Percentiles rank a stretch among this genome's conserved stretches.
Evolutionary conservation across 1,140 invertebrate species (phyloP).

Genomic region (Philopotamus ludificatus): DNA sequence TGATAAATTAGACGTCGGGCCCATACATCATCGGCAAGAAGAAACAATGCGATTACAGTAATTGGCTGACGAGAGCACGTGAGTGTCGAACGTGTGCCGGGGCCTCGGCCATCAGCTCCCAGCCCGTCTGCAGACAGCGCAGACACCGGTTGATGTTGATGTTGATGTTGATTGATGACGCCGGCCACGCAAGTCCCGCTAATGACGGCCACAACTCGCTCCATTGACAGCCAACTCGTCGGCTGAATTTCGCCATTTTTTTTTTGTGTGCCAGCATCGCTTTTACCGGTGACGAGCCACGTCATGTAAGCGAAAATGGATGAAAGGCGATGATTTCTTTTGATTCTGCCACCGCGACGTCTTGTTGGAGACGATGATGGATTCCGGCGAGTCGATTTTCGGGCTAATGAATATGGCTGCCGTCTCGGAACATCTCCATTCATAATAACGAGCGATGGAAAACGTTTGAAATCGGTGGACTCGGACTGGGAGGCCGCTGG

Average conservation of each 20-base stretch:
- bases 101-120: too few relatives aligned
- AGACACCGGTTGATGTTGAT: too few relatives aligned
- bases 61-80: not conserved
- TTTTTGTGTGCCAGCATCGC: not conserved
- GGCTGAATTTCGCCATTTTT: not conserved
- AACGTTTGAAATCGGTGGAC: too few relatives aligned
- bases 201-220: not conserved
- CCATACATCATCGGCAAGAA: too few relatives aligned
- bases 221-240: not conserved
- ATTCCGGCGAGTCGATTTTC: not conserved
- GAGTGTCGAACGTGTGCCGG: not conserved
- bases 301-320: not conserved
- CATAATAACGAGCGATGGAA: too few relatives aligned
- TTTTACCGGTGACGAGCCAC: not conserved
- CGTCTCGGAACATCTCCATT: too few relatives aligned
- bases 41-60: not conserved
- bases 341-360: not conserved
- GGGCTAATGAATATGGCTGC: not conserved
- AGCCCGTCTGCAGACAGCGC: too few relatives aligned
- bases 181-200: not conserved
- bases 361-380: not conserved
- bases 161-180: not conserved
- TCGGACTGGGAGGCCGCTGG: too few relatives aligned
- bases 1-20: too few relatives aligned
- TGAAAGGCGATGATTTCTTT: constrained; percentile 13